A percentile compares a stretch with the other conserved stretches of the same genome.
phyloP scores from a whole-genome alignment of 1,140 invertebrate genomes.

The Rhynchophorus ferrugineus region DNA sequence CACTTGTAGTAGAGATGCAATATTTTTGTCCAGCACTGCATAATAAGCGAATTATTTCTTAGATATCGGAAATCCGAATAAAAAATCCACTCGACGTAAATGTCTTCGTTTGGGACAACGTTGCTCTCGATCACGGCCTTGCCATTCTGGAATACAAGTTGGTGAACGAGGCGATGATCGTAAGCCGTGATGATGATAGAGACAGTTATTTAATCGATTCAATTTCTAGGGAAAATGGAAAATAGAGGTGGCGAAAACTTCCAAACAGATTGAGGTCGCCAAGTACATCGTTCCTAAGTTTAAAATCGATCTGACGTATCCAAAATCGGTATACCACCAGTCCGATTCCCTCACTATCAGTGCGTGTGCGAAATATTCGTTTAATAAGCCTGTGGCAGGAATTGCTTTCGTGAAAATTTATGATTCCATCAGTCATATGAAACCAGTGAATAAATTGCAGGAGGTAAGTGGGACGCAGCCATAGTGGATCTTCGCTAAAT shows the following conservation, averaged over 20 bases:
- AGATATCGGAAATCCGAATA: slow-evolving; percentile 51
- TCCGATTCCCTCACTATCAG: slow-evolving; percentile 47
- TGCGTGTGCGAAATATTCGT: slow-evolving; percentile 60
- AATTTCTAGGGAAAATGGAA: slow-evolving; percentile 48
- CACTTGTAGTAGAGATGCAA: too few relatives aligned
- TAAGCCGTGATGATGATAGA: too few relatives aligned
- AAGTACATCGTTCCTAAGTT: slow-evolving; percentile 61
- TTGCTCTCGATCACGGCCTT: slow-evolving; percentile 46
- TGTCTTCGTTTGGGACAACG: slow-evolving; percentile 53
- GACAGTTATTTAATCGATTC: too few relatives aligned
- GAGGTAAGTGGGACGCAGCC: slow-evolving; percentile 19
- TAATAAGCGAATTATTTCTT: too few relatives aligned
- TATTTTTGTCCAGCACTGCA: too few relatives aligned
- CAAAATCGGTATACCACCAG: slow-evolving; percentile 50
- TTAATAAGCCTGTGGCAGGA: slow-evolving; percentile 57
- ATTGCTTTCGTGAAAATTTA: slow-evolving; percentile 43
- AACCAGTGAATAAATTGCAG: slow-evolving; percentile 26
- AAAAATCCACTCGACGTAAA: slow-evolving; percentile 51
- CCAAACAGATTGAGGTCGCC: slow-evolving; percentile 49
- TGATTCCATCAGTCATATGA: slow-evolving; percentile 21
- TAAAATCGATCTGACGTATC: slow-evolving; percentile 54
- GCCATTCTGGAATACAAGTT: slow-evolving; percentile 48
- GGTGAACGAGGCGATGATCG: slow-evolving; percentile 47
- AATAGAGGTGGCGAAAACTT: slow-evolving; percentile 46
- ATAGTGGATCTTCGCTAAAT: background rate